Conservation (phyloP, 2,888 invertebrate genomes). For the Drosophila vallismaia region DNA sequence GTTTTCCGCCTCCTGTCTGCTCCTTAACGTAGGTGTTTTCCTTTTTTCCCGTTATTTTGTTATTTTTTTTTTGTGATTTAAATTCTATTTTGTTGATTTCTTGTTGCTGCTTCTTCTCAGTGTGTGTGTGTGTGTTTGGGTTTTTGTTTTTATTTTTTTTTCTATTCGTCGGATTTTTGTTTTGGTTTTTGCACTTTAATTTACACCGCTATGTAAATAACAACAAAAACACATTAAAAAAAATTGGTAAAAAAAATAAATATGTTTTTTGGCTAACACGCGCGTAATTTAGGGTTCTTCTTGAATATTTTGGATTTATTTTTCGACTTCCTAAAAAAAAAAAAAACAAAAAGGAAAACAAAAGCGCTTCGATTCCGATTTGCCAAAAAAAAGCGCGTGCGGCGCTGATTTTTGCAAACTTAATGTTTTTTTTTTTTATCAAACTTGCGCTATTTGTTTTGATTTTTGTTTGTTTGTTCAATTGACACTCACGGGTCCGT, state of each 20-base stretch:
- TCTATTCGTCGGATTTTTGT: constrained; percentile 21
- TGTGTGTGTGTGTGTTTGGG: constrained; percentile 23
- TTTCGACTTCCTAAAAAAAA: not conserved
- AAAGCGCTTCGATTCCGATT: not conserved
- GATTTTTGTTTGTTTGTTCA: constrained; percentile 24
- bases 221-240: constrained; percentile 26
- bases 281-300: constrained; percentile 31
- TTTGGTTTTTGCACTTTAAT: constrained; percentile 28
- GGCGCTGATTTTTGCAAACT: constrained; percentile 13
- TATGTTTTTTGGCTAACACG: not conserved
- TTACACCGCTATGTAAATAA: constrained; percentile 19
- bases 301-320: not conserved
- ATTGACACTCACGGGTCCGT: constrained; percentile 21
- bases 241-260: not conserved
- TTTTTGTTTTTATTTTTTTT: constrained; percentile 22
- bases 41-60: not conserved
- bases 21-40: not conserved
- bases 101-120: constrained; percentile 23
- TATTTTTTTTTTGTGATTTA: constrained; percentile 13
- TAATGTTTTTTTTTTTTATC: constrained; percentile 6
- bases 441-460: constrained; percentile 23
- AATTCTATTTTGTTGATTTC: constrained; percentile 27
- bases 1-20: constrained; percentile 1
- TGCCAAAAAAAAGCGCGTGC: constrained; percentile 19
- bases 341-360: constrained; percentile 18